Base-by-base conservation (phyloP, 2,888 invertebrate species). In the Scaptomyza tumidula region DNA sequence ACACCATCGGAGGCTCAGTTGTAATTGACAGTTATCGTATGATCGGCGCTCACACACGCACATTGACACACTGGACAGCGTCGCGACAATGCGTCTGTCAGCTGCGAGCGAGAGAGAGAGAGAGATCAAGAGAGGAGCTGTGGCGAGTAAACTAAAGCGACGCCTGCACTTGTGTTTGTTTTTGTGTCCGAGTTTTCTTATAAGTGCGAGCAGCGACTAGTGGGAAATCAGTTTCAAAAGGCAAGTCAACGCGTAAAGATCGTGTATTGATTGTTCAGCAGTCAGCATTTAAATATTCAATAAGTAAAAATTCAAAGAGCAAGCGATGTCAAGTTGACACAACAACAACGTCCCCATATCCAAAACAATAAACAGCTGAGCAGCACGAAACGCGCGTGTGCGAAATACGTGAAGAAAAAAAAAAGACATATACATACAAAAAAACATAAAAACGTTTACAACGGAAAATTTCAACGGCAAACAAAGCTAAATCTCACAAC, bases 161-260 rank as follows among this genome's bases (percentile, higher is more conserved):
- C 48, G 24, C 29, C 29, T 80, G 78, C 64, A 50, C 37, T 67
- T 75, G 87, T 85, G 50, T 78, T 68, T 66, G 71, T 80, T 68
- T 68, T 60, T 59, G 45, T 66, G 52, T 39, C 39, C 72, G 79
- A 81, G 75, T 88, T 89, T 89, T 90, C 84, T 83, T 90, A 80
- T 73, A 83, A 75, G 80, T 77, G 75, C 75, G 76, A 61, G 68
- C 79, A 74, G 50, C 67, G 59, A 69, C 63, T 39, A 31, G 19
- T 75, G 75, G 71, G 55, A 71, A 87, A 80, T 88, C 90, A 90
- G 88, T 90, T 88, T 75, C 63, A 76, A 74, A 74, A 76, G 57
- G 60, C 66, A 56, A 78, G 81, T 71, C 83, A 64, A 60, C 44
- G 79, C 73, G 84, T 68, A 29, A 67, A 70, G 86, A 80, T 76